Percentiles rank a stretch among this genome's conserved stretches.
phyloP scores from a whole-genome alignment of 92 coral and sea anemone species.

The Phenganax stokvisi region DNA sequence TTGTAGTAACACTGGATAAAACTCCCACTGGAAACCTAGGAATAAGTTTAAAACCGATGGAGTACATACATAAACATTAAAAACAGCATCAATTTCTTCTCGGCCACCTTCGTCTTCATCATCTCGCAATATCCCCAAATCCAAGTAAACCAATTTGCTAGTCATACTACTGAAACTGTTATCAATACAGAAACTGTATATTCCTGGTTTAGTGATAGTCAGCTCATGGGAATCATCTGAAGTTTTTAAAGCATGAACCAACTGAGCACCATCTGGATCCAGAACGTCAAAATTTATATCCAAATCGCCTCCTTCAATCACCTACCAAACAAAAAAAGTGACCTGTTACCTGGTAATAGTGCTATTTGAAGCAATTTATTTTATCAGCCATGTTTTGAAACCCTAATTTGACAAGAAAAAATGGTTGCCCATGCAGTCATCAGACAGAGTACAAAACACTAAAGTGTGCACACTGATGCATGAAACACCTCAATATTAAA shows the following conservation, averaged over 20 bases:
- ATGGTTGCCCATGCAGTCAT: no score
- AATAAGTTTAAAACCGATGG: neutral
- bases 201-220: neutral
- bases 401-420: no score
- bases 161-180: constrained; percentile 31
- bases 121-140: constrained; percentile 18
- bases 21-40: no score
- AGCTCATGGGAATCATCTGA: constrained; percentile 34
- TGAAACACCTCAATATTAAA: no score
- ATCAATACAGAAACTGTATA: constrained; percentile 28
- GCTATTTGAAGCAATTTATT: neutral
- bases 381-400: neutral
- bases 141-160: constrained; percentile 25
- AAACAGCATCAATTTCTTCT: neutral
- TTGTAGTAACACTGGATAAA: neutral
- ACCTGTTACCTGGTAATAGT: neutral
- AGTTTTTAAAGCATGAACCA: constrained; percentile 7
- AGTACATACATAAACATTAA: constrained; percentile 35
- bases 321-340: constrained; percentile 1
- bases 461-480: no score
- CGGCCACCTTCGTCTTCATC: neutral
- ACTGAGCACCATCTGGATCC: constrained; percentile 20
- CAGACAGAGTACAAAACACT: no score
- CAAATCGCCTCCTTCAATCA: constrained; percentile 34
- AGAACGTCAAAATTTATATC: constrained; percentile 32